A percentile compares a stretch with the other conserved stretches of the same genome.
phyloP scores from a whole-genome alignment of 2,888 invertebrate genomes.

The Amblyjoppa fuscipennis region DNA sequence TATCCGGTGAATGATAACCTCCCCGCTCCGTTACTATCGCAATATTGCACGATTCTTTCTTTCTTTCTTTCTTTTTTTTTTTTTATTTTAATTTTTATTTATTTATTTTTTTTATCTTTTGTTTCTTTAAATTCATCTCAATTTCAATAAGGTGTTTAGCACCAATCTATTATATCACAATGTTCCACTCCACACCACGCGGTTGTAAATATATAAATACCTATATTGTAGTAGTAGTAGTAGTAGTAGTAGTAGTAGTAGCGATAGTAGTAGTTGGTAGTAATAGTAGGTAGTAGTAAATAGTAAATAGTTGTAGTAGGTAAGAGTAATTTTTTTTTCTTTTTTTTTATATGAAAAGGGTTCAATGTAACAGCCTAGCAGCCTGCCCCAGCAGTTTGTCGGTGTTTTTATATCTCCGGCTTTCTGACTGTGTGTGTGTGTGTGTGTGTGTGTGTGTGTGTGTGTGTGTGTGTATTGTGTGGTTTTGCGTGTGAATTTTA shows the following conservation, averaged over 20 bases:
- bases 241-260: conserved; percentile 74
- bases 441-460: too few species aligned
- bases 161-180: conserved; percentile 86
- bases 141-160: conserved; percentile 85
- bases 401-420: conserved; percentile 63
- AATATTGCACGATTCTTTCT: conserved; percentile 83
- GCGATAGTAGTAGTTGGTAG: conserved; percentile 72
- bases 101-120: conserved; percentile 61
- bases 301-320: conserved; percentile 70
- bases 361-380: conserved; percentile 82
- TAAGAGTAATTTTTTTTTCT: conserved; percentile 68
- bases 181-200: conserved; percentile 85
- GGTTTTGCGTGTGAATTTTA: conserved; percentile 25
- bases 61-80: conserved; percentile 67
- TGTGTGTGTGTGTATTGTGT: too few species aligned
- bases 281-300: conserved; percentile 74
- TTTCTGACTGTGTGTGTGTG: conserved; percentile 36
- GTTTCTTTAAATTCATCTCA: conserved; percentile 82
- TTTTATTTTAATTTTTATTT: conserved; percentile 55
- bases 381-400: conserved; percentile 72
- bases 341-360: conserved; percentile 76
- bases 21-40: conserved; percentile 81
- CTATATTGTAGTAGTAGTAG: conserved; percentile 78
- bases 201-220: conserved; percentile 85
- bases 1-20: conserved; percentile 79